Percentiles rank a stretch among this genome's conserved stretches.
These are phyloP conservation scores for Trematomus bernacchii DNA, from an alignment of 2,797 vertebrate species.

Conservation along the genomic window DNA sequence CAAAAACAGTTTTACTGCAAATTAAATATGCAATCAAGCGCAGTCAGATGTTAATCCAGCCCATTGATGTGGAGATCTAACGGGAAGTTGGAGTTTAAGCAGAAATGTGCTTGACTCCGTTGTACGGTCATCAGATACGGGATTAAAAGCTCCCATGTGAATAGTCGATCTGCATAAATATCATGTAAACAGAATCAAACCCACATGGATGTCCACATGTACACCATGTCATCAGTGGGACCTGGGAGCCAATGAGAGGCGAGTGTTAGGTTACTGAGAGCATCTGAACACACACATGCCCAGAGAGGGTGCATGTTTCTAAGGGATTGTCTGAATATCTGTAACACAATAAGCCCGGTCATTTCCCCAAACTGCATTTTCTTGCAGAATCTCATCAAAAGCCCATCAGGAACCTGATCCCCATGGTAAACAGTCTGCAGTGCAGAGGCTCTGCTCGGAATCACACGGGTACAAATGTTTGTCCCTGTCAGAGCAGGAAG, in stretches of 20 bases:
- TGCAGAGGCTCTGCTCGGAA: slow-evolving; percentile 45
- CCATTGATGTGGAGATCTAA: slow-evolving; percentile 62
- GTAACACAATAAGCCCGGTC: slow-evolving; percentile 48
- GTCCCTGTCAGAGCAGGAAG: slow-evolving; percentile 49
- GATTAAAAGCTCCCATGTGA: slow-evolving; percentile 56
- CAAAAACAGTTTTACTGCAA: slow-evolving; percentile 62
- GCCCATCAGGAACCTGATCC: slow-evolving; percentile 57
- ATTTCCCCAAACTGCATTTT: slow-evolving; percentile 57
- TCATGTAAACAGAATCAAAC: slow-evolving; percentile 52
- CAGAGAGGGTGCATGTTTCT: slow-evolving; percentile 33
- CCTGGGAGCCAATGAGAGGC: slow-evolving; percentile 45
- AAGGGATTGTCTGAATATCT: slow-evolving; percentile 36
- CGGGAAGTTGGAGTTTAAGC: slow-evolving; percentile 46
- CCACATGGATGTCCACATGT: slow-evolving; percentile 34
- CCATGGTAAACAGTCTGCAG: slow-evolving; percentile 40
- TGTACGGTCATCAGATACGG: slow-evolving; percentile 59
- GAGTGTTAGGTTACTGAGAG: slow-evolving; percentile 46
- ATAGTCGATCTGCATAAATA: slow-evolving; percentile 57
- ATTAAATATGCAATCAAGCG: slow-evolving; percentile 62
- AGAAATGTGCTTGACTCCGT: slow-evolving; percentile 43
- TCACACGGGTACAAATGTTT: slow-evolving; percentile 46
- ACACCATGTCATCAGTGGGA: slow-evolving; percentile 29
- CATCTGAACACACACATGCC: slow-evolving; percentile 34
- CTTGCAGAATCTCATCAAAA: slow-evolving; percentile 66
- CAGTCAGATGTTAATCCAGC: slow-evolving; percentile 69